Evolutionary conservation across 2,888 invertebrate genomes (phyloP).

Genomic region (Blomia tropicalis): DNA sequence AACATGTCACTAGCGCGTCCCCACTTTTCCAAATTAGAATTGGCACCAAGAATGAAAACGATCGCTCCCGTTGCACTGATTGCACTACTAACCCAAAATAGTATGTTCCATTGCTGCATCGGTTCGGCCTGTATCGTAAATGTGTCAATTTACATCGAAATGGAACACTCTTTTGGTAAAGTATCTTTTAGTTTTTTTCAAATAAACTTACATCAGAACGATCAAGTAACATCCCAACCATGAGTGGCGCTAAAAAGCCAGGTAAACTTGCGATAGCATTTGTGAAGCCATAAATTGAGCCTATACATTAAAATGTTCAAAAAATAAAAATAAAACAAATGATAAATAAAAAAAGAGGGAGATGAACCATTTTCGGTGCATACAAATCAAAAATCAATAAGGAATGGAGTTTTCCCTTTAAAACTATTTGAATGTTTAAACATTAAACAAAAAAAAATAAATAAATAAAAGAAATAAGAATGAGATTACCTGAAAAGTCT

Average conservation of each 20-base stretch:
- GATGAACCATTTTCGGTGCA: too few species aligned
- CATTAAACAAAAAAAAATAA: too few species aligned
- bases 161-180: not conserved
- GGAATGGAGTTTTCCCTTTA: too few species aligned
- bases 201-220: not conserved
- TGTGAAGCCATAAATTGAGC: conserved; percentile 29
- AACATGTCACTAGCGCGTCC: conserved; percentile 10
- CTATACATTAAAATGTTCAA: too few species aligned
- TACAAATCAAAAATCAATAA: too few species aligned
- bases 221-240: conserved; percentile 29
- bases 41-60: conserved; percentile 31
- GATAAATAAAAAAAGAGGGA: too few species aligned
- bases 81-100: conserved; percentile 37
- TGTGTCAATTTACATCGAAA: too few species aligned
- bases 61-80: conserved; percentile 35
- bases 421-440: too few species aligned
- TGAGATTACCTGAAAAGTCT: too few species aligned
- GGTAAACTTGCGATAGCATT: conserved; percentile 28
- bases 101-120: conserved; percentile 31
- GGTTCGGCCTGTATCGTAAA: not conserved
- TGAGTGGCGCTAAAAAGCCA: conserved; percentile 29
- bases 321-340: too few species aligned
- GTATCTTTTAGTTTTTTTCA: not conserved
- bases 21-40: conserved; percentile 31
- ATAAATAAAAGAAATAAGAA: too few species aligned